phyloP scores from a whole-genome alignment of 2,113 vertebrate genomes.

The Urocitellus parryii region DNA sequence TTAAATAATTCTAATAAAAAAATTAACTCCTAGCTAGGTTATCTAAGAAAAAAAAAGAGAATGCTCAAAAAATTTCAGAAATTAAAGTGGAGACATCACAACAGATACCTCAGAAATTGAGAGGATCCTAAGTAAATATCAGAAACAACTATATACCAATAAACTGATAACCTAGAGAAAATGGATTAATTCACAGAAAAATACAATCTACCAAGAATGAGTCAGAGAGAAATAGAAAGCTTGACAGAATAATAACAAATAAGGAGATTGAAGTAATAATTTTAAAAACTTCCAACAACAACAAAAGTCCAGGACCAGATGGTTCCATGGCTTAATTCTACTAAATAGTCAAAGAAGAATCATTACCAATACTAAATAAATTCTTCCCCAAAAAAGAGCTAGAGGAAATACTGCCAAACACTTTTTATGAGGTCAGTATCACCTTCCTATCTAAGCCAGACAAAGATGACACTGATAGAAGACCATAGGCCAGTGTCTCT shows the following conservation, averaged over 20 bases:
- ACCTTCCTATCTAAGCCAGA: not conserved
- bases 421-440: not conserved
- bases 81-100: not conserved
- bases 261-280: not conserved
- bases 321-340: not conserved
- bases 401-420: not conserved
- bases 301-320: not conserved
- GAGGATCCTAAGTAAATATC: not conserved
- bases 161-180: not conserved
- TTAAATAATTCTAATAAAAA: not conserved
- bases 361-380: not conserved
- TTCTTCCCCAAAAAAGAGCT: not conserved
- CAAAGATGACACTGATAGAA: not conserved
- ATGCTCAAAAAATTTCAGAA: not conserved
- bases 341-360: not conserved
- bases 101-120: not conserved
- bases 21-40: not conserved
- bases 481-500: not conserved
- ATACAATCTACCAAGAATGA: not conserved
- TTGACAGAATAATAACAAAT: not conserved
- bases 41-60: not conserved
- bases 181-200: not conserved
- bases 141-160: not conserved
- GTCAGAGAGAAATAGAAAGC: not conserved
- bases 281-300: not conserved